Base-by-base conservation (phyloP, 1,140 invertebrate genomes). In the Aphelinus atriplicis region DNA sequence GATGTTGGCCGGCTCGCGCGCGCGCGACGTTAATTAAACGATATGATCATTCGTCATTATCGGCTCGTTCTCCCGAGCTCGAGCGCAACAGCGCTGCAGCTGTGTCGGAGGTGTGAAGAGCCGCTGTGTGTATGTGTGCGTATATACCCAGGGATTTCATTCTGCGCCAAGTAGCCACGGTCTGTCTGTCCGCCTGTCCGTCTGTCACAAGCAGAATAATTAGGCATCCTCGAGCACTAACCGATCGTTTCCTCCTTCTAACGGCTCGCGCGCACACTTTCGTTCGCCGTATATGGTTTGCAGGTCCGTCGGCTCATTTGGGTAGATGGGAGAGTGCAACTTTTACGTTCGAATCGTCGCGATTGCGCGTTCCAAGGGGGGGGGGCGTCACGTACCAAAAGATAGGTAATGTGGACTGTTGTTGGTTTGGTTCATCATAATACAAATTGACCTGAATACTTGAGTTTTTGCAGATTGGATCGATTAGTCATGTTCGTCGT, bases 41-140 rank as follows among this genome's bases (percentile, higher is more conserved):
- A 87, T 88, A 88, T 83, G 80, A 87, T 88, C 86, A 88, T 88
- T 88, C 86, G 87, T 87, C 85, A 86, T 86, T 86, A 84, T 84
- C 82, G 26, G 26, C 26, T 26, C 26, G 26, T 26, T 26, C 26
- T 26, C 26, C 26, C 26, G 26, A 26, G 26, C 26, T 26, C 26
- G 26, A 26, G 82, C 82, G 82, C 85, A 82, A 86, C 87, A 84
- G 84, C 84, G 83, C 83, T 79, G 79, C 79, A 26, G 26, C 26
- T 78, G 77, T 78, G 71, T 63, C 26, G 51, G 61, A 1, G 45
- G 65, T 45, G n/a, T 26, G 26, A 26, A 26, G 26, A 26, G 26
- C 26, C 26, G 26, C 26, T 26, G 0, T 0, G 26, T 26, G 26
- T 26, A 26, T 26, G 26, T 26, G 26, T 26, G 0, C 0, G 26